Evolutionary conservation across 2,888 invertebrate genomes (phyloP), one percentile per base, ranked within the genome.

Genomic region (Hypercompe scribonia): DNA sequence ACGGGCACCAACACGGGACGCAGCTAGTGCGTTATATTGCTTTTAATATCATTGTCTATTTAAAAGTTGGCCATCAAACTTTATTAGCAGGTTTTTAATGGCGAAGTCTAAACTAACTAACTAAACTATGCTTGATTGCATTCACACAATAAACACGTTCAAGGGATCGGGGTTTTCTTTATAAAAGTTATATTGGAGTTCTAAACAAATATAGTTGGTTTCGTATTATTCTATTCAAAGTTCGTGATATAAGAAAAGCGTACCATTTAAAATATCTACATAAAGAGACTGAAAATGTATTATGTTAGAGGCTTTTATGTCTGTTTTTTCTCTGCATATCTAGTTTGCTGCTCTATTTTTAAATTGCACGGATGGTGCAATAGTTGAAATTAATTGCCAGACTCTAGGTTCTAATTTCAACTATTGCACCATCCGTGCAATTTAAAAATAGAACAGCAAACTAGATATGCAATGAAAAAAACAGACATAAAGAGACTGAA

Each of bases 81-180:
- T 39, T 10, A 42, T 58, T 36, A 72, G 66, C n/a, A 42, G 24
- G 66, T 54, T 69, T 70, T 71, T n/a, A 42, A 33, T 28, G 28
- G 54, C 54, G 8, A 33, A 73, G 58, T 21, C 33, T 42, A 13
- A n/a, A n/a, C n/a, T n/a, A n/a, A n/a, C n/a, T n/a, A n/a, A n/a
- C n/a, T n/a, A n/a, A n/a, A 3, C 50, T 63, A 36, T 28, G 65
- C 58, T 33, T n/a, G 58, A 63, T 36, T 75, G 65, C 66, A 76
- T 70, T 76, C 70, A 76, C 82, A 76, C 80, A 80, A 82, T 73
- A 71, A 74, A 63, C 34, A n/a, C 61, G 68, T 66, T 66, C 65
- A 71, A 72, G 73, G 64, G 64, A 71, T 15, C 36, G 28, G 66
- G 74, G 68, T 76, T 74, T 77, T 64, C 75, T 76, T 74, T 70